Conservation (phyloP, 2,113 vertebrate species). For the Cettia cetti region DNA sequence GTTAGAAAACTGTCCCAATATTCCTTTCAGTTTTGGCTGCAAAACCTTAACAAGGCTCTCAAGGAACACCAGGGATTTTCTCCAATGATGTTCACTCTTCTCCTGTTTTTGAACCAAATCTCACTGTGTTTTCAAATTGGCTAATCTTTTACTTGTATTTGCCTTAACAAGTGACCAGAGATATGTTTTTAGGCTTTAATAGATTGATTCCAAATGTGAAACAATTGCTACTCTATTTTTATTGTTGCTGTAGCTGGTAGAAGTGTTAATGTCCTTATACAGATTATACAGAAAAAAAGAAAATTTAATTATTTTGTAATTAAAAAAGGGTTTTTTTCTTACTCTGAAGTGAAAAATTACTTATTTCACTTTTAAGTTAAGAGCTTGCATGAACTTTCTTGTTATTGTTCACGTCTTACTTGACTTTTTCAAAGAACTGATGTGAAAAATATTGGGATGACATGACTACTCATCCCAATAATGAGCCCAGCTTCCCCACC, state of each 20-base stretch:
- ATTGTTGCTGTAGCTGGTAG: neutral
- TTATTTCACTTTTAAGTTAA: neutral
- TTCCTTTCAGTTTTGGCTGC: neutral
- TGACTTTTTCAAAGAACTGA: slow-evolving; percentile 62
- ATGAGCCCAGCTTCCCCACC: slow-evolving; percentile 63
- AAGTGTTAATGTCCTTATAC: neutral
- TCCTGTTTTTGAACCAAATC: neutral
- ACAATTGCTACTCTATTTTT: neutral
- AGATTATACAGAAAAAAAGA: neutral
- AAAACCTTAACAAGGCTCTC: neutral
- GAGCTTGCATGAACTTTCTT: slow-evolving; percentile 39
- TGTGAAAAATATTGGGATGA: slow-evolving; percentile 73
- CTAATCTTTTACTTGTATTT: neutral
- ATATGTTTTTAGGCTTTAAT: slow-evolving; percentile 20
- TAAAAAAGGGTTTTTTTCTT: neutral
- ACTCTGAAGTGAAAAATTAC: neutral
- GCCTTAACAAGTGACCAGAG: slow-evolving; percentile 23
- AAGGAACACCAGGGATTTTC: neutral
- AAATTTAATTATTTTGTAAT: neutral
- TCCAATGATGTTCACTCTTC: neutral
- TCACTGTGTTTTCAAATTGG: neutral
- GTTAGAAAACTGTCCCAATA: neutral
- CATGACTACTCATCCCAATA: slow-evolving; percentile 77
- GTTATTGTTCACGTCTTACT: slow-evolving; percentile 62
- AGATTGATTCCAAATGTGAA: slow-evolving; percentile 58